Percentiles rank a stretch among this genome's conserved stretches.
phyloP scores from a whole-genome alignment of 1,140 invertebrate genomes.

The Neodiprion fabricii region DNA sequence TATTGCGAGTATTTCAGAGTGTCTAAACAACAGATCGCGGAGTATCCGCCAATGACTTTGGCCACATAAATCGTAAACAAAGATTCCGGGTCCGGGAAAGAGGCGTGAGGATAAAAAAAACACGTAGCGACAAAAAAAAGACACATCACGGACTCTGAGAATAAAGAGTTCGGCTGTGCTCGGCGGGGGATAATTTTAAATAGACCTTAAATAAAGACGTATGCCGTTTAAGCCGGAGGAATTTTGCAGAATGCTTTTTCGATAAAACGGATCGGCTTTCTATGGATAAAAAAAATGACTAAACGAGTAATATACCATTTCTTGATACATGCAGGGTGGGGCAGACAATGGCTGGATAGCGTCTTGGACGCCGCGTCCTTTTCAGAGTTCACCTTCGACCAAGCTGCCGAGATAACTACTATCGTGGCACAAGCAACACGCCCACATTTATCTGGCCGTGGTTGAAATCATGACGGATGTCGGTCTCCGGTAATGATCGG shows the following conservation, averaged over 20 bases:
- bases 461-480: background rate
- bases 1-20: too few relatives aligned
- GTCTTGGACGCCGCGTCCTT: slow-evolving; percentile 42
- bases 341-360: slow-evolving; percentile 46
- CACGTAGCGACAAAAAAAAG: too few relatives aligned
- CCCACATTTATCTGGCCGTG: background rate
- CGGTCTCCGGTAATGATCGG: background rate
- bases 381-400: slow-evolving; percentile 12
- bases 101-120: too few relatives aligned
- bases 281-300: background rate
- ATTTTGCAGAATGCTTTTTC: background rate
- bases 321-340: slow-evolving; percentile 31
- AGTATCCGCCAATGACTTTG: too few relatives aligned
- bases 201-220: background rate
- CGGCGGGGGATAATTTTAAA: background rate
- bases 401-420: background rate
- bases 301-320: slow-evolving; percentile 6
- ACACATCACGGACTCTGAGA: background rate
- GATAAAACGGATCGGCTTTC: background rate
- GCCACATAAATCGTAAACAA: too few relatives aligned
- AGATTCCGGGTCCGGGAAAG: too few relatives aligned
- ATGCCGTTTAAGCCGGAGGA: background rate
- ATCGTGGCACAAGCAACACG: background rate
- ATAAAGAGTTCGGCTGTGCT: background rate
- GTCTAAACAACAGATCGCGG: too few relatives aligned